Percentiles rank a stretch among this genome's conserved stretches.
These are phyloP conservation scores for Bubo blakistoni DNA, from an alignment of 2,113 vertebrate species.

Conservation along the genomic window DNA sequence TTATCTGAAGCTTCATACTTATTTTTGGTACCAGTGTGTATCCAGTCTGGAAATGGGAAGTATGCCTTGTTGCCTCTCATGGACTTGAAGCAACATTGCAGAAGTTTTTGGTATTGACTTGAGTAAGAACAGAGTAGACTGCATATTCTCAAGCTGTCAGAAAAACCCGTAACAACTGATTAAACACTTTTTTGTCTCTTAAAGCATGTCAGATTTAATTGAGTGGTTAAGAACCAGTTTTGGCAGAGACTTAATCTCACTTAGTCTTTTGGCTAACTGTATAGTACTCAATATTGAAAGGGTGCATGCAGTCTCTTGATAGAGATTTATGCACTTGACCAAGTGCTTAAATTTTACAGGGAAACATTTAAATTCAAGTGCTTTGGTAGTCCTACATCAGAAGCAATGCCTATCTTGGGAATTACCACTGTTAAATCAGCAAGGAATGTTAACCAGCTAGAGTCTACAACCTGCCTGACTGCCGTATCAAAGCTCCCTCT, in stretches of 20 bases:
- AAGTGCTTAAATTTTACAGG: slow-evolving; percentile 62
- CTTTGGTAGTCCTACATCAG: slow-evolving; percentile 48
- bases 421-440: slow-evolving; percentile 37
- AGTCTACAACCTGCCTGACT: not conserved
- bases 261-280: slow-evolving; percentile 56
- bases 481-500: not conserved
- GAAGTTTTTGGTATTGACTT: slow-evolving; percentile 8
- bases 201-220: slow-evolving; percentile 52
- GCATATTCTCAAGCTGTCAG: slow-evolving; percentile 7
- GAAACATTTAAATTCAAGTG: slow-evolving; percentile 64
- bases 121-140: not conserved
- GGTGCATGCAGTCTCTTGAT: slow-evolving; percentile 21
- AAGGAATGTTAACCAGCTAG: slow-evolving; percentile 8
- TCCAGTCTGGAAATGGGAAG: not conserved
- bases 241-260: slow-evolving; percentile 56
- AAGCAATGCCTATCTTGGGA: slow-evolving; percentile 38
- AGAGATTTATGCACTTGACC: slow-evolving; percentile 60
- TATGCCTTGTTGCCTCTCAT: not conserved
- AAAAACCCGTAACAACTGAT: slow-evolving; percentile 15
- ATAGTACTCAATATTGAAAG: slow-evolving; percentile 30
- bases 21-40: not conserved
- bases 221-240: slow-evolving; percentile 42
- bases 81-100: not conserved
- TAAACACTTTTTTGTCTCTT: slow-evolving; percentile 43
- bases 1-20: not conserved